phyloP scores from a whole-genome alignment of 2,113 vertebrate species.

The Erinaceus europaeus region DNA sequence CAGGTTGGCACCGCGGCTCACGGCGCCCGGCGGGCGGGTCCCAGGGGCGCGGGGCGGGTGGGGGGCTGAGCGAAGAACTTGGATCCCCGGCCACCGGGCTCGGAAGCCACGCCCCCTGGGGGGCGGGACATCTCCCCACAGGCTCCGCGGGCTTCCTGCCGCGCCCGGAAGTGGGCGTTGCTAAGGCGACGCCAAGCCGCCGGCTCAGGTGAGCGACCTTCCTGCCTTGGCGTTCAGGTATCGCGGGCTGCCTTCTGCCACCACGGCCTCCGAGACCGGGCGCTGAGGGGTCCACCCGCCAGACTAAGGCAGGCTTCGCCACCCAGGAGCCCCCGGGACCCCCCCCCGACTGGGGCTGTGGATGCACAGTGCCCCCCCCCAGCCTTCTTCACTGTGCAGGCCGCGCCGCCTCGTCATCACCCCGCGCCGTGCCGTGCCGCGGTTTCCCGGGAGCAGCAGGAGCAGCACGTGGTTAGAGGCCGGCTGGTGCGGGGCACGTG shows the following conservation, averaged over 20 bases:
- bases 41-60: too few species aligned
- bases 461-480: too few species aligned
- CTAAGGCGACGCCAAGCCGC: constrained; percentile 36
- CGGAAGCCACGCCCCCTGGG: not conserved
- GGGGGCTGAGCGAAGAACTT: not conserved
- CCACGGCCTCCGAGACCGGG: not conserved
- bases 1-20: not conserved
- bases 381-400: too few species aligned
- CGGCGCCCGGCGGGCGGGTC: accelerated
- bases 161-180: constrained; percentile 46
- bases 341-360: not conserved
- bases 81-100: not conserved
- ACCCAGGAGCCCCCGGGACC: too few species aligned
- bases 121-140: not conserved
- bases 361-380: too few species aligned
- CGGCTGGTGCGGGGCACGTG: too few species aligned
- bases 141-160: not conserved
- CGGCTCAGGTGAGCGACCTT: accelerated
- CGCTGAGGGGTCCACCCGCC: not conserved
- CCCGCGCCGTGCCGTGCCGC: too few species aligned
- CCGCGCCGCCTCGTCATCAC: too few species aligned
- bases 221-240: accelerated
- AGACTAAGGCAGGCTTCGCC: not conserved
- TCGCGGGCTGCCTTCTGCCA: too few species aligned
- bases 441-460: too few species aligned